Conservation (phyloP, 2,888 invertebrate species). For the Drosophila gaucha region DNA sequence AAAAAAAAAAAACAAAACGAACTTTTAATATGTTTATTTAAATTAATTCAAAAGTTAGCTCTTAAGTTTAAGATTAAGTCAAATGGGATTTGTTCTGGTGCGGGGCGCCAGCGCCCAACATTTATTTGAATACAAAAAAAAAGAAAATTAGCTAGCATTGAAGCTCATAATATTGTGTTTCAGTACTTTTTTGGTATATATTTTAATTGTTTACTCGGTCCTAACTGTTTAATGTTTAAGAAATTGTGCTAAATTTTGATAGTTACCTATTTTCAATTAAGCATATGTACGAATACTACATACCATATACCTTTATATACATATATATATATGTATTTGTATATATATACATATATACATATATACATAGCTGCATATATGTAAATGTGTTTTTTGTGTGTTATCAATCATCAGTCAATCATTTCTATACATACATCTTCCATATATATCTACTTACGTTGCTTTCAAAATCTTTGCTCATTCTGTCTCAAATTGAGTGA, state of each 20-base stretch:
- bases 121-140: constrained; percentile 37
- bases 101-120: constrained; percentile 46
- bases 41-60: constrained; percentile 50
- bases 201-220: constrained; percentile 58
- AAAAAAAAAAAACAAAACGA: constrained; percentile 41
- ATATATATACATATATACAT: constrained; percentile 10
- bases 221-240: constrained; percentile 50
- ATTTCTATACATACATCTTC: background rate
- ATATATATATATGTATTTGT: constrained; percentile 4
- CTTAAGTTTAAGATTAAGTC: constrained; percentile 58
- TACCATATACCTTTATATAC: constrained; percentile 19
- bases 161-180: constrained; percentile 48
- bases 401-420: background rate
- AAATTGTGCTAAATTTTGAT: constrained; percentile 77
- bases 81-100: constrained; percentile 27
- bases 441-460: constrained; percentile 18
- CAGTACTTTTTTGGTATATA: constrained; percentile 66
- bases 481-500: constrained; percentile 62
- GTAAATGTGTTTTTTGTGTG: constrained; percentile 35
- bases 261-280: constrained; percentile 60
- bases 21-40: constrained; percentile 59
- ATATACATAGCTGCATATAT: constrained; percentile 36
- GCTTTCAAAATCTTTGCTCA: constrained; percentile 64
- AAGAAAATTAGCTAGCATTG: constrained; percentile 58
- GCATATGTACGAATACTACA: constrained; percentile 29